Base-by-base conservation (phyloP, 1,140 invertebrate species). In the Episyrphus balteatus region DNA sequence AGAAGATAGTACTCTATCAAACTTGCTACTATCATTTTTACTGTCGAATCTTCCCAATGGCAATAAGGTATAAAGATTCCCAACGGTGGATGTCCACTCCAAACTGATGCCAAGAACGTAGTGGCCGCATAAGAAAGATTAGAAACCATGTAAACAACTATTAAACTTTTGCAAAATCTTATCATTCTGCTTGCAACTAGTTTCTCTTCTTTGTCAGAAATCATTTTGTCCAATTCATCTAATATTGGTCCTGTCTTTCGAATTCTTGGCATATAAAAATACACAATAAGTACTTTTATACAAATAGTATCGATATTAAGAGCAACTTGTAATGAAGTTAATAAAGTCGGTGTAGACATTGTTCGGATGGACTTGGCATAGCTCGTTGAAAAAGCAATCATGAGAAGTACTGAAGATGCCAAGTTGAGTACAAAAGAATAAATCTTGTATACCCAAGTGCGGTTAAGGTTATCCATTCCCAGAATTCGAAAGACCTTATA, bases 1-100 rank as follows among this genome's bases (percentile, higher is more conserved):
- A 58, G 51, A 31, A 58, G 49, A n/a, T 50, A 15, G 39, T 50
- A 55, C 44, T 58, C 57, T 15, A 58, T 44, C 21, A 52, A 51
- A 3, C 49, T 47, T 32, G 51, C 53, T 36, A 50, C 26, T 15
- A 37, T 42, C 41, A 57, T 55, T 32, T 56, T 48, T 19, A 37
- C 0, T 34, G 39, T 47, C 0, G 54, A 57, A 2, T 38, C 34
- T 9, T 30, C 36, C 47, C 54, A 54, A 19, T 59, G 50, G n/a
- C 57, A 18, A 5, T 51, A 42, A 0, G 57, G 57, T 36, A 54
- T 19, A n/a, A 57, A 59, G 3, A 58, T n/a, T 12, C 50, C 46
- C 32, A 54, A 59, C 3, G 57, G 57, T n/a, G 54, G 54, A 15
- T 54, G 57, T 0, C 45, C 47, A 7, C 52, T 39, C 1, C 52